Evolutionary conservation across 35 echinoderm and acorn worm genomes (phyloP).

Genomic region (Ophiothrix spiculata): DNA sequence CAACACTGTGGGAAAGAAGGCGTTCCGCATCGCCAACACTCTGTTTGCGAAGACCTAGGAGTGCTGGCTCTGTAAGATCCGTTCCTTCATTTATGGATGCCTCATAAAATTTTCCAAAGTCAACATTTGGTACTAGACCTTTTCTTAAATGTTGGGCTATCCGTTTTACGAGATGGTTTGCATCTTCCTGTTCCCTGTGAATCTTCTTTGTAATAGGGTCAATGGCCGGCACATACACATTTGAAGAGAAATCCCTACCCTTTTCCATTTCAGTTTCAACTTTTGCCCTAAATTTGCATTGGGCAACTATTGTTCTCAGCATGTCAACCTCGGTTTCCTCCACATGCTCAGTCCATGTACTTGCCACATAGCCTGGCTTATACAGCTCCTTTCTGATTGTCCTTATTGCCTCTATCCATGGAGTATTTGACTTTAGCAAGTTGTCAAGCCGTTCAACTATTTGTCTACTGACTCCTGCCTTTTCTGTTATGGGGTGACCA

Average conservation of each 20-base stretch:
- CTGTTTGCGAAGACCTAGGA: background rate
- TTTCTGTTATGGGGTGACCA: background rate
- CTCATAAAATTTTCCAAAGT: background rate
- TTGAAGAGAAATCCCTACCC: background rate
- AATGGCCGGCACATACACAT: background rate
- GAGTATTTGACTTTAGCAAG: background rate
- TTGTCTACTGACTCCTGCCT: background rate
- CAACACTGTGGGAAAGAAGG: background rate
- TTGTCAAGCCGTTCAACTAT: background rate
- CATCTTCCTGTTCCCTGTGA: background rate
- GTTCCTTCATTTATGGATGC: background rate
- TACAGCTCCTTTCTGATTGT: background rate
- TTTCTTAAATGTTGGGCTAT: background rate
- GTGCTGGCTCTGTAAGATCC: background rate
- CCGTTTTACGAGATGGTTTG: background rate
- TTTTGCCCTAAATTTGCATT: background rate
- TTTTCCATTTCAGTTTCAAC: background rate
- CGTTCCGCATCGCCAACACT: background rate
- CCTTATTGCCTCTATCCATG: background rate
- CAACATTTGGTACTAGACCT: background rate
- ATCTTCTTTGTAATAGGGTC: background rate
- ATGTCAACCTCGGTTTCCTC: background rate
- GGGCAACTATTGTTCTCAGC: background rate
- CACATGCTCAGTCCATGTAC: background rate
- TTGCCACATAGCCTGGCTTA: background rate